Evolutionary conservation across 2,888 invertebrate genomes (phyloP).

Genomic region (Ornithoptera alexandrae): DNA sequence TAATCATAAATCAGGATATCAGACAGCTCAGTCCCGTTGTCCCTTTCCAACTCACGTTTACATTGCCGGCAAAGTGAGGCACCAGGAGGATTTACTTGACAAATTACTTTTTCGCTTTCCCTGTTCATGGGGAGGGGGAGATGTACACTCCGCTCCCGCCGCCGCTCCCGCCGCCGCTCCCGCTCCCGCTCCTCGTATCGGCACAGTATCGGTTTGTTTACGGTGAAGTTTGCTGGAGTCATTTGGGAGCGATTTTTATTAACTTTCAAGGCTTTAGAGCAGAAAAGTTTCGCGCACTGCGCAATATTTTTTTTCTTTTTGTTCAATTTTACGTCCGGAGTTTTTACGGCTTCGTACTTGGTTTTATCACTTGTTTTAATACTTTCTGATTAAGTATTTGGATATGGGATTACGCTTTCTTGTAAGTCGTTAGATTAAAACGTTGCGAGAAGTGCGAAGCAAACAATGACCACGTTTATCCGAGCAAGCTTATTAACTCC

Average conservation of each 20-base stretch:
- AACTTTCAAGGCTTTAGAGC: constrained; percentile 59
- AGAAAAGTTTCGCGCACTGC: constrained; percentile 48
- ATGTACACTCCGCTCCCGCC: constrained; percentile 34
- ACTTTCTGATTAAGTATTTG: constrained; percentile 45
- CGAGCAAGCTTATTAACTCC: too few relatives aligned
- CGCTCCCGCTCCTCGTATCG: constrained; percentile 41
- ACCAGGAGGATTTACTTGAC: constrained; percentile 71
- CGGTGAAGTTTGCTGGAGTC: constrained; percentile 62
- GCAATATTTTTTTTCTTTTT: constrained; percentile 53
- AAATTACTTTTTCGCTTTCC: constrained; percentile 73
- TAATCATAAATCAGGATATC: constrained; percentile 53
- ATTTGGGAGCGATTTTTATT: constrained; percentile 75
- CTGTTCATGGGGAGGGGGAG: constrained; percentile 52
- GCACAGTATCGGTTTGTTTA: constrained; percentile 63
- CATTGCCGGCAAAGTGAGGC: constrained; percentile 53
- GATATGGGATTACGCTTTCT: constrained; percentile 24
- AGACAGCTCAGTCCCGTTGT: constrained; percentile 33
- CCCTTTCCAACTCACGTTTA: constrained; percentile 43
- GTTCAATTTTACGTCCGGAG: constrained; percentile 58
- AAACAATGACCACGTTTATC: background rate
- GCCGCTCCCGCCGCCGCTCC: too few relatives aligned
- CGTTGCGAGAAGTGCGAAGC: background rate
- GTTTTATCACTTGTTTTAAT: constrained; percentile 66
- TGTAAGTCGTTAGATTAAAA: constrained; percentile 18
- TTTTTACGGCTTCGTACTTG: constrained; percentile 56